phyloP scores from a whole-genome alignment of 2,113 vertebrate genomes.

The Lipophrys pholis region DNA sequence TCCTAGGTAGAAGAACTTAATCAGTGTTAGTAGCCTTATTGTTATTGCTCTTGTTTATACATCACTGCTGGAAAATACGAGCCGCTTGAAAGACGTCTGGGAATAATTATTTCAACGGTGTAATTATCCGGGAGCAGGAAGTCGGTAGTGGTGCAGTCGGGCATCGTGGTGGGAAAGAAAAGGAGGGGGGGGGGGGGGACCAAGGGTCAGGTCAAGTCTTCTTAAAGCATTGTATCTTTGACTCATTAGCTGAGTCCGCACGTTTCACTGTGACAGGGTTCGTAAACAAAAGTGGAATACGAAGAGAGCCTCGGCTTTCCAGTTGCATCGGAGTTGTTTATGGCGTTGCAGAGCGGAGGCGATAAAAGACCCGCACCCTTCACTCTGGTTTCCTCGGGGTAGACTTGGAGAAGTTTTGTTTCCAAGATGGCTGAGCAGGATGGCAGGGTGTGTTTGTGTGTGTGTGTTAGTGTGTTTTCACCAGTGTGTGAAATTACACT shows the following conservation, averaged over 20 bases:
- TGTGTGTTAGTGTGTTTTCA: too few relatives aligned
- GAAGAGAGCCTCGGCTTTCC: not conserved
- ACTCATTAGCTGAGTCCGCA: slow-evolving; percentile 41
- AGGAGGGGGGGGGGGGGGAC: not conserved
- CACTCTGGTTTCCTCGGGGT: too few relatives aligned
- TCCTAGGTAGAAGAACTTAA: slow-evolving; percentile 6
- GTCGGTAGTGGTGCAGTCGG: not conserved
- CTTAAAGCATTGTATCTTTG: slow-evolving; percentile 22
- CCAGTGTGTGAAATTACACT: too few relatives aligned
- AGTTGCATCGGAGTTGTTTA: too few relatives aligned
- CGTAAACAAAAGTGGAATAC: slow-evolving; percentile 47
- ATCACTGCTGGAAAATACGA: slow-evolving; percentile 4
- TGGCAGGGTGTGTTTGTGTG: too few relatives aligned
- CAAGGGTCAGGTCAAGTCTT: slow-evolving; percentile 27
- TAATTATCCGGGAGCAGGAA: not conserved
- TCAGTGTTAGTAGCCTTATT: slow-evolving; percentile 26
- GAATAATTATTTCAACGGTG: not conserved
- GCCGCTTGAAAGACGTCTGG: not conserved
- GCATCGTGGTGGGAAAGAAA: not conserved
- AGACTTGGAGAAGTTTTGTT: too few relatives aligned
- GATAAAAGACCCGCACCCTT: too few relatives aligned
- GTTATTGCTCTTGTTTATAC: slow-evolving; percentile 38
- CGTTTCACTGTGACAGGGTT: slow-evolving; percentile 51
- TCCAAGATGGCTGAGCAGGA: too few relatives aligned
- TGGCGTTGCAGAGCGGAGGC: too few relatives aligned